These are phyloP conservation scores for Brachionus sp. DNA, from an alignment of 1,140 invertebrate species.

Conservation along the genomic window DNA sequence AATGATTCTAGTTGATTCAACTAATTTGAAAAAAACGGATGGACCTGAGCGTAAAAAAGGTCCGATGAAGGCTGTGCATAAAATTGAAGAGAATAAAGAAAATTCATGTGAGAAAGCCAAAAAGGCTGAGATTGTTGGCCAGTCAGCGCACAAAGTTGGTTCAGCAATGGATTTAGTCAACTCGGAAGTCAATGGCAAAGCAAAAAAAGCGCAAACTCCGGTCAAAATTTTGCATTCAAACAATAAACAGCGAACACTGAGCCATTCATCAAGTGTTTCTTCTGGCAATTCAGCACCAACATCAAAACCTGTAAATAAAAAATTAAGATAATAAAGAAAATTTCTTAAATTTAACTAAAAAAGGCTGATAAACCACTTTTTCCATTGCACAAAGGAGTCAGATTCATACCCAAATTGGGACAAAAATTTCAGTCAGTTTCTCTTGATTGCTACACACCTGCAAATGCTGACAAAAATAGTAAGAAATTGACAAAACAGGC, in stretches of 20 bases:
- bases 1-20: neutral
- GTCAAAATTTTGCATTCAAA: neutral
- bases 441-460: neutral
- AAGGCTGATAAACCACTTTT: constrained; percentile 11
- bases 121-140: constrained; percentile 16
- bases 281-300: neutral
- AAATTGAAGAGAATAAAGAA: constrained; percentile 6
- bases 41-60: neutral
- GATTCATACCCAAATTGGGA: constrained; percentile 26
- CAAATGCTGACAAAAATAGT: neutral
- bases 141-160: neutral
- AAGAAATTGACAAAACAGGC: neutral
- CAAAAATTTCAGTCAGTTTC: neutral
- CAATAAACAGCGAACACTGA: neutral
- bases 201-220: neutral
- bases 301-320: neutral
- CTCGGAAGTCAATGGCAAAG: neutral
- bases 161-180: constrained; percentile 21
- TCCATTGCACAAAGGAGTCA: constrained; percentile 26
- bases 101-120: neutral
- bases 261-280: neutral
- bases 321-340: neutral
- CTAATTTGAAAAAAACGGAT: neutral
- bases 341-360: neutral
- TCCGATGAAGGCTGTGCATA: neutral